A percentile compares a stretch with the other conserved stretches of the same genome.
phyloP scores from a whole-genome alignment of 2,888 invertebrate genomes.

The Synanthedon tipuliformis region DNA sequence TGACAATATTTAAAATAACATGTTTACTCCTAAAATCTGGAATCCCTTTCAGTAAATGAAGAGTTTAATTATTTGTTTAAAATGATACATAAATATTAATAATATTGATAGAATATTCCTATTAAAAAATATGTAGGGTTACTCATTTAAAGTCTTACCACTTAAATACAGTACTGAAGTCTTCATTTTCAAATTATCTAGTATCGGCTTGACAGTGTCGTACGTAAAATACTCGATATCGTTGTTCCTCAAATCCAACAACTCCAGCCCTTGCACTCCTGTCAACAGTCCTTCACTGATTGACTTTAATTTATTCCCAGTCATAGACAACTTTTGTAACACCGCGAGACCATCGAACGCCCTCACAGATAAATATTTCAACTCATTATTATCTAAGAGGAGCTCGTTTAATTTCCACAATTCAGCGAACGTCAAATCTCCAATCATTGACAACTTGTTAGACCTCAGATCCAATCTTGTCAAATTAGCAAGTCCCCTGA shows the following conservation, averaged over 20 bases:
- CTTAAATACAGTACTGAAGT: conserved; percentile 57
- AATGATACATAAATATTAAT: background rate
- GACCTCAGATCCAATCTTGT: conserved; percentile 79
- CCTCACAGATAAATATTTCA: conserved; percentile 79
- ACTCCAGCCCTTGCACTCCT: conserved; percentile 78
- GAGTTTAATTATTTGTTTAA: no score
- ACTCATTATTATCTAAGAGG: conserved; percentile 76
- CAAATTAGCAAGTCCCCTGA: conserved; percentile 79
- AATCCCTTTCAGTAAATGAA: no score
- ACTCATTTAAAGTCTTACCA: conserved; percentile 30
- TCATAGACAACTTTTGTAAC: conserved; percentile 78
- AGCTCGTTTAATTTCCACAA: conserved; percentile 80
- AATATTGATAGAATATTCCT: background rate
- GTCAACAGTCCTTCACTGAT: conserved; percentile 80
- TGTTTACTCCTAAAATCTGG: no score
- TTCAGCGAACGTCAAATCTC: conserved; percentile 83
- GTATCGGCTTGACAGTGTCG: conserved; percentile 80
- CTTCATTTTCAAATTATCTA: conserved; percentile 76
- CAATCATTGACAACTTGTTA: conserved; percentile 82
- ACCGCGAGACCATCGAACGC: conserved; percentile 82
- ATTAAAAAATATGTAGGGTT: conserved; percentile 4
- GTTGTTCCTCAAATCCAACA: conserved; percentile 84
- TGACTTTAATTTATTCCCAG: conserved; percentile 80
- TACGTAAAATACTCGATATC: conserved; percentile 79
- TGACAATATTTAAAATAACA: no score